phyloP scores from a whole-genome alignment of 1,140 invertebrate species.

The Coelopa frigida region DNA sequence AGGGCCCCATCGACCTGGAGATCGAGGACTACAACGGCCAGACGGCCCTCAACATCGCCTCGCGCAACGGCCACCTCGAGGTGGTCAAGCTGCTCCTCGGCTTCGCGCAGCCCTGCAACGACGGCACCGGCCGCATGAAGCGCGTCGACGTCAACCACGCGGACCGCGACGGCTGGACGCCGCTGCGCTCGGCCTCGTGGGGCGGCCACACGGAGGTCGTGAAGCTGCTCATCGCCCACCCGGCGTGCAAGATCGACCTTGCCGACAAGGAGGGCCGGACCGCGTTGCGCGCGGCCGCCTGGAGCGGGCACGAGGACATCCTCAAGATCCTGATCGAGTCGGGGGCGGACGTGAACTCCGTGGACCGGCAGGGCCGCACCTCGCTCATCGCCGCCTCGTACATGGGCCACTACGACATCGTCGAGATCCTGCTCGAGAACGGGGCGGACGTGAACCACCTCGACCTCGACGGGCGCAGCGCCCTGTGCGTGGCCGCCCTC shows the following conservation, averaged over 20 bases:
- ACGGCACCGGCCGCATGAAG: conserved; percentile 47
- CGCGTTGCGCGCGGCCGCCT: conserved; percentile 72
- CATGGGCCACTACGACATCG: conserved; percentile 90
- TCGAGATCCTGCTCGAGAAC: conserved; percentile 73
- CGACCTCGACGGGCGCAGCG: conserved; percentile 85
- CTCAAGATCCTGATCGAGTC: conserved; percentile 62
- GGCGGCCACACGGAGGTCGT: conserved; percentile 89
- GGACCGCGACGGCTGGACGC: conserved; percentile 85
- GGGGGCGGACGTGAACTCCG: conserved; percentile 69
- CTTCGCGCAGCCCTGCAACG: conserved; percentile 35
- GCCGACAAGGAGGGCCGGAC: conserved; percentile 64
- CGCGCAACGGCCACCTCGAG: conserved; percentile 69
- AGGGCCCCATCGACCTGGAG: conserved; percentile 53
- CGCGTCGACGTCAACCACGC: conserved; percentile 74
- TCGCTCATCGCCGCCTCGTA: conserved; percentile 84
- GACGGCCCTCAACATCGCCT: conserved; percentile 75
- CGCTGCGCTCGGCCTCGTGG: conserved; percentile 81
- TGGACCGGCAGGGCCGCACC: conserved; percentile 80
- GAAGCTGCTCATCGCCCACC: conserved; percentile 67
- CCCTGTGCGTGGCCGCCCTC: conserved; percentile 83
- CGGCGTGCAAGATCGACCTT: conserved; percentile 66
- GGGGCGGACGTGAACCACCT: conserved; percentile 81
- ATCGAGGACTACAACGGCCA: conserved; percentile 67
- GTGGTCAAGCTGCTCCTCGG: conserved; percentile 56
- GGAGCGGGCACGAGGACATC: conserved; percentile 75